Evolutionary conservation across 2,113 vertebrate genomes (phyloP).

Genomic region (Laticauda colubrina): DNA sequence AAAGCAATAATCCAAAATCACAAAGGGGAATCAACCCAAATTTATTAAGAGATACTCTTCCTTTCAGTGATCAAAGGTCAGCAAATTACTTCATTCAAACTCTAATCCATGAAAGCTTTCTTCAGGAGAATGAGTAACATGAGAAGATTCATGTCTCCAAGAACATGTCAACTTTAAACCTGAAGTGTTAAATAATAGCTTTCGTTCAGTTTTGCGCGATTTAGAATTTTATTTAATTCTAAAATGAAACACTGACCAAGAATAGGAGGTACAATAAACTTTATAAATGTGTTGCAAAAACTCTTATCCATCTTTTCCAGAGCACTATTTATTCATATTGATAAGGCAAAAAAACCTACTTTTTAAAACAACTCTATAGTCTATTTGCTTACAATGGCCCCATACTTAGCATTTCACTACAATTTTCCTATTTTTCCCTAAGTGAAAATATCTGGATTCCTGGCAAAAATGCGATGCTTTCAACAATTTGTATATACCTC

Average conservation of each 20-base stretch:
- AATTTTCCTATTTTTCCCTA: conserved; percentile 41
- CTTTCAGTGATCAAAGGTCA: background rate
- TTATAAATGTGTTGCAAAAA: background rate
- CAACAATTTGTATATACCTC: conserved; percentile 64
- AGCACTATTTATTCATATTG: background rate
- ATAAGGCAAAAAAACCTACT: background rate
- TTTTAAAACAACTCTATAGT: background rate
- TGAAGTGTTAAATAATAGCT: background rate
- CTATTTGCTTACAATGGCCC: background rate
- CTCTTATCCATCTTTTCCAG: background rate
- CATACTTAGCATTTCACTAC: conserved; percentile 26
- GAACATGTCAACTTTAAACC: background rate
- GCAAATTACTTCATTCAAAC: background rate
- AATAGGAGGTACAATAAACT: background rate
- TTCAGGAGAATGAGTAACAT: background rate
- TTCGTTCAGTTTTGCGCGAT: background rate
- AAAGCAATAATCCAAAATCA: background rate
- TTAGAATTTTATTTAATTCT: background rate
- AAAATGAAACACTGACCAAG: background rate
- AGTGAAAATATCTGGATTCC: conserved; percentile 49
- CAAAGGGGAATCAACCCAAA: background rate
- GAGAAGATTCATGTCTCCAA: background rate
- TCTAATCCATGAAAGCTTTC: background rate
- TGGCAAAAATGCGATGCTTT: conserved; percentile 49
- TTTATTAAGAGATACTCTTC: background rate